Evolutionary conservation across 2,113 vertebrate genomes (phyloP), one percentile per base, ranked within the genome.

Genomic region (Buteo buteo): DNA sequence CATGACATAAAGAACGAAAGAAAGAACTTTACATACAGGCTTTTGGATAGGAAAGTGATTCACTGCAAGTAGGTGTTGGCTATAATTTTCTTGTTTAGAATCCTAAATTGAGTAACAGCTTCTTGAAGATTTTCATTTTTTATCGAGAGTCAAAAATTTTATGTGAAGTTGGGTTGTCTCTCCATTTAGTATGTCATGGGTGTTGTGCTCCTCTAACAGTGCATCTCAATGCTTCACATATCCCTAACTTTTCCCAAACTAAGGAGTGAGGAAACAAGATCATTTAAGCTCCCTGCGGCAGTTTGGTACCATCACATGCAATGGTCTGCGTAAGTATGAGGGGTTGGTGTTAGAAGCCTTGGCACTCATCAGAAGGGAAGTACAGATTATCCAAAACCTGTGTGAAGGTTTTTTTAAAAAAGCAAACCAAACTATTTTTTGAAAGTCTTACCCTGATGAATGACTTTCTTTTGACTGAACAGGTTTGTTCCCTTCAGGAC

Each of bases 11-110:
- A 93, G 10, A 50, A 73, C 3, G 40, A 88, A 71, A 72, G 59
- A 89, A 93, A 47, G 69, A 57, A 88, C 73, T 92, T 66, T 61
- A 45, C 86, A 32, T 84, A 42, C 81, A 72, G 59, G n/a, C 65
- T 45, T 76, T 93, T 89, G 64, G 70, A 72, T 90, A 76, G 70
- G 55, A 61, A 92, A 77, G 78, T 66, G 86, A 70, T 82, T 93
- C 36, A 58, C 2, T 95, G 13, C 77, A 71, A 93, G 87, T 87
- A 73, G 20, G 59, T 61, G 94, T 95, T 79, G 86, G 65, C 64
- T 72, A n/a, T 85, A 38, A 32, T 50, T 93, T 96, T 90, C 36
- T 86, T 87, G 49, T 97, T 94, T 82, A 59, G 73, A 89, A 73
- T 91, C 67, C 29, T 81, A 69, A 26, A 26, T 12, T 64, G 72